Evolutionary conservation across 2,113 vertebrate genomes (phyloP), one percentile per base, ranked within the genome.

Genomic region (Pavo muticus): DNA sequence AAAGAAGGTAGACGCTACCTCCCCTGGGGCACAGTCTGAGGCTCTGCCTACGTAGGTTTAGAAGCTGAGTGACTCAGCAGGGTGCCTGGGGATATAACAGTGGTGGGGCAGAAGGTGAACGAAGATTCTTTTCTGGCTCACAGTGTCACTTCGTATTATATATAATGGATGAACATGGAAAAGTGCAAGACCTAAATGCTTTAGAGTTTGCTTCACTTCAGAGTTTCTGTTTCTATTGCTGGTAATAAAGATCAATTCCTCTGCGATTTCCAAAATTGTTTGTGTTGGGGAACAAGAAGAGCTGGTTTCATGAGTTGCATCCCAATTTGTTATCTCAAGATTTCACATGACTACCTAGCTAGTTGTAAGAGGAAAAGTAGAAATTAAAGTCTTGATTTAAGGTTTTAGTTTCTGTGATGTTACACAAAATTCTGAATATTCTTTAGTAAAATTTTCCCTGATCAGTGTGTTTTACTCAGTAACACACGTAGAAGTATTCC

Each of bases 31-130:
- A 85, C 35, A 1, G 19, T 90, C 68, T 76, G 80, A 69, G 75
- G 60, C 45, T 78, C 63, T 95, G 81, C 48, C 80, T 88, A 13
- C 3, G 0, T 75, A 35, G 67, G 47, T 81, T 67, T 79, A 64
- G 84, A 87, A 88, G 52, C 32, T 63, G 21, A 84, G 82, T 95
- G 92, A 94, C 74, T 95, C 94, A 95, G 93, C 90, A 93, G 61
- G 54, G 56, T 9, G 32, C 64, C 70, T 79, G 73, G 47, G 64
- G 50, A 67, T 79, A 52, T 45, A 90, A 80, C n/a, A 10, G 1
- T 90, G 72, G 75, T 45, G 19, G 69, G 80, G 69, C 80, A 91
- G 72, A 92, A 92, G 73, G 84, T 87, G 78, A 94, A 97, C 85
- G 52, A 79, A 71, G 29, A 35, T 81, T 94, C 57, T 87, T 93